Evolutionary conservation across 2,113 vertebrate species (phyloP), one percentile per base, ranked within the genome.

Genomic region (Corythoichthys haematopterus): DNA sequence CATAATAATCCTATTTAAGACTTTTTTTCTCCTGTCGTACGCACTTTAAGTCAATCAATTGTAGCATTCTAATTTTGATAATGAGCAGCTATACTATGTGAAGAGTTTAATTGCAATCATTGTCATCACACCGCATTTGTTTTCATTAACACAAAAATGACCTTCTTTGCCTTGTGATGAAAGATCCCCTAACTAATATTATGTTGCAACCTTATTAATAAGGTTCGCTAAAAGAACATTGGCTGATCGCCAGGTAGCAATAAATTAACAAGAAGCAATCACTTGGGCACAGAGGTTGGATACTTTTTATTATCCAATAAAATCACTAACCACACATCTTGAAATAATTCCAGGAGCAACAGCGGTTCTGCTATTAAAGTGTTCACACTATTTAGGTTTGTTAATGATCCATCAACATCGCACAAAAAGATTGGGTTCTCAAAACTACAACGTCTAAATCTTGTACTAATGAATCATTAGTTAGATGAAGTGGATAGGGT

Each of bases 351-450:
- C 74, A 75, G 58, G 46, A 82, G 80, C 66, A 76, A 77, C 60
- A 57, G 55, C 20, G 37, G 64, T 36, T 59, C 60, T 35, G 66
- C 75, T 68, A 28, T 69, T 84, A 68, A 80, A 77, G 78, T 72
- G 64, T 79, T 76, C 71, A 82, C 75, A 79, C 80, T 35, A 60
- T 80, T 71, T 80, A 67, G 71, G 65, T 78, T 82, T 48, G 69
- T 77, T 82, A 80, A 85, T 81, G 75, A 88, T 70, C 64, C 76
- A 56, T 74, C 38, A 20, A n/a, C 69, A 61, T 64, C 70, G 74
- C 46, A 48, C 64, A n/a, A 12, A 38, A 52, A 52, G 16, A 65
- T 65, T 35, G 38, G 56, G 47, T 69, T 48, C 48, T 56, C 20
- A 37, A 67, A 76, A 70, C 52, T n/a, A 53, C 65, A 65, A 73